A percentile compares a stretch with the other conserved stretches of the same genome.
Evolutionary conservation across 2,797 vertebrate genomes (phyloP).

Genomic region (Spondyliosoma cantharus): DNA sequence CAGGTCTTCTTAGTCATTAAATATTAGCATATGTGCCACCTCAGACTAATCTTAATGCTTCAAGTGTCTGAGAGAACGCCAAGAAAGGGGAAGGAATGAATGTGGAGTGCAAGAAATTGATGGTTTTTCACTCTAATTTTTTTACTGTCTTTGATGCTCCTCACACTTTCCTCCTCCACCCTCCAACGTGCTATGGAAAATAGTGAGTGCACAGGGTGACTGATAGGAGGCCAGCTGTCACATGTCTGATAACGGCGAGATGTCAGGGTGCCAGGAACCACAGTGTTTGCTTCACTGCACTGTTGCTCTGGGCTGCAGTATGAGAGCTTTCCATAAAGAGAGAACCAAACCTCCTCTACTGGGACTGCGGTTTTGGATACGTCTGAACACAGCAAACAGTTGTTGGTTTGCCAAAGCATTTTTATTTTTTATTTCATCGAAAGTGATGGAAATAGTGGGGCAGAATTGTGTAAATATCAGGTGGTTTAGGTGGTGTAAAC

Average conservation of each 20-base stretch:
- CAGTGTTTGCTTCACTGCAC: constrained; percentile 55
- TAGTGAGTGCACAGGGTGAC: constrained; percentile 41
- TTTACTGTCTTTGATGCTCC: constrained; percentile 49
- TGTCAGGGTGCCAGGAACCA: constrained; percentile 53
- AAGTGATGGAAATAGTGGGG: constrained; percentile 32
- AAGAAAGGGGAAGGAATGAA: constrained; percentile 17
- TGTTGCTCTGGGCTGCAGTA: constrained; percentile 45
- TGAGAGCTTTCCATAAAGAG: constrained; percentile 48
- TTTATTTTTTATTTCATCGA: constrained; percentile 31
- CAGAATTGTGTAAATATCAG: constrained; percentile 28
- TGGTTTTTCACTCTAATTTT: constrained; percentile 44
- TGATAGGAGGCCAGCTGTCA: constrained; percentile 69
- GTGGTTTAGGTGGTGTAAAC: constrained; percentile 30
- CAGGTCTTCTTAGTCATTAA: constrained; percentile 34
- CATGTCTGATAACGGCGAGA: constrained; percentile 65
- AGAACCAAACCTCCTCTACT: constrained; percentile 37
- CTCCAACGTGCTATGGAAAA: constrained; percentile 50
- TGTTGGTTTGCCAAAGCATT: constrained; percentile 34
- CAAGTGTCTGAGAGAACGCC: constrained; percentile 25
- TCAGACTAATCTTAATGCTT: constrained; percentile 50
- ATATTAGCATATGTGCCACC: constrained; percentile 45
- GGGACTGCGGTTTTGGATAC: constrained; percentile 47
- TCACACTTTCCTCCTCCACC: constrained; percentile 35
- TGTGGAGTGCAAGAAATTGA: constrained; percentile 29
- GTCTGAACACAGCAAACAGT: constrained; percentile 36